These are phyloP conservation scores for Drosophila prosaltans DNA, from an alignment of 1,140 invertebrate species.

Conservation along the genomic window DNA sequence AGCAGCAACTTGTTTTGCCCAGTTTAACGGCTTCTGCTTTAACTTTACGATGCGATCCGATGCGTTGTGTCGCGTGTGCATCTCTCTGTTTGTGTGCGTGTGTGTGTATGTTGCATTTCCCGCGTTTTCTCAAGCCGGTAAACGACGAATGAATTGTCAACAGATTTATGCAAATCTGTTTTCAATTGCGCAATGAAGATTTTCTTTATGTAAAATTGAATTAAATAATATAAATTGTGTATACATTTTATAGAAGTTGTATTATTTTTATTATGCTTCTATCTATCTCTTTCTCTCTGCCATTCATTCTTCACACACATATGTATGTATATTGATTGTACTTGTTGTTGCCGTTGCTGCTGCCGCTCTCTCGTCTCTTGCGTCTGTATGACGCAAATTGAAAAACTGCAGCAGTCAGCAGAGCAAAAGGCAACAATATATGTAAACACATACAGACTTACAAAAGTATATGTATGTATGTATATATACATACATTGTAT, in stretches of 20 bases:
- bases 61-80: slow-evolving; percentile 18
- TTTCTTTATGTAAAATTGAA: background rate
- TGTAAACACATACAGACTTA: slow-evolving; percentile 29
- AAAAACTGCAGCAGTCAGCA: slow-evolving; percentile 63
- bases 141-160: background rate
- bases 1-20: slow-evolving; percentile 50
- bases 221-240: slow-evolving; percentile 12
- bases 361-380: slow-evolving; percentile 12
- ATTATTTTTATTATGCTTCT: slow-evolving; percentile 19
- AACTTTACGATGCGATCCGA: slow-evolving; percentile 19
- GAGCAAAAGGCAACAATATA: slow-evolving; percentile 41
- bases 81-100: no score
- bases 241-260: slow-evolving; percentile 12
- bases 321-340: slow-evolving; percentile 35
- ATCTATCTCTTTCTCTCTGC: slow-evolving; percentile 13
- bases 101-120: slow-evolving; percentile 21
- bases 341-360: background rate
- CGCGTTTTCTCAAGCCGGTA: slow-evolving; percentile 34
- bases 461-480: slow-evolving; percentile 46
- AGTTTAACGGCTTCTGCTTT: slow-evolving; percentile 48
- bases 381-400: slow-evolving; percentile 67
- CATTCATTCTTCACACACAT: background rate
- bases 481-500: background rate
- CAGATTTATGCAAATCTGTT: slow-evolving; percentile 18
- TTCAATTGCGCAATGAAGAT: slow-evolving; percentile 20